Evolutionary conservation across 2,797 vertebrate species (phyloP), one percentile per base, ranked within the genome.

Genomic region (Pangasius macronema): DNA sequence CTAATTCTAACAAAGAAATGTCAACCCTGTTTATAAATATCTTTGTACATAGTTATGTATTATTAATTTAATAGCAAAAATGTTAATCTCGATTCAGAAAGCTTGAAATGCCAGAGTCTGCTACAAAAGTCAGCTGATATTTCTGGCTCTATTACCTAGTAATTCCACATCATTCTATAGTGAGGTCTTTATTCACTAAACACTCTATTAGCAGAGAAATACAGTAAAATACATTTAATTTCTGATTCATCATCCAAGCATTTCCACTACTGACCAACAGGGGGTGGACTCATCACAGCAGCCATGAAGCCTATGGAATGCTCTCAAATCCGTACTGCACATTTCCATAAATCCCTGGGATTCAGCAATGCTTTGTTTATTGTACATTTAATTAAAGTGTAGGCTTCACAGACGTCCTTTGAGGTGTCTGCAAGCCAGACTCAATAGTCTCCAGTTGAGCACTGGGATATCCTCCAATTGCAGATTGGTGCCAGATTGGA

Each of bases 41-140:
- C 90, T 80, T 90, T 92, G 90, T 90, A 92, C 89, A 93, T 88
- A 86, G 85, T 88, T 80, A 93, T 94, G 90, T 90, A 95, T 95
- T 93, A 95, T 94, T 93, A 91, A 95, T 94, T 93, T 2, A 94
- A 93, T 2, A 18, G 85, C 89, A 93, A 93, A 93, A 94, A 94
- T 92, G 91, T 93, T 93, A 93, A 94, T 94, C 39, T 73, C 79
- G 22, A 85, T 18, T 76, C 73, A 73, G 70, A 85, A 63, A 63
- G 76, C 36, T 76, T 86, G 30, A 90, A 84, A 51, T 88, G 89
- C 63, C 65, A 88, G 65, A 80, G 86, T 86, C 82, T 89, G 77
- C 86, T 83, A 82, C 73, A 91, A 33, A 87, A 30, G 39, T 87
- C 82, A 65, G 70, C 16, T 55, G n/a, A 87, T 76, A 83, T 85